Evolutionary conservation across 2,888 invertebrate species (phyloP).

Genomic region (Meloe dianella): DNA sequence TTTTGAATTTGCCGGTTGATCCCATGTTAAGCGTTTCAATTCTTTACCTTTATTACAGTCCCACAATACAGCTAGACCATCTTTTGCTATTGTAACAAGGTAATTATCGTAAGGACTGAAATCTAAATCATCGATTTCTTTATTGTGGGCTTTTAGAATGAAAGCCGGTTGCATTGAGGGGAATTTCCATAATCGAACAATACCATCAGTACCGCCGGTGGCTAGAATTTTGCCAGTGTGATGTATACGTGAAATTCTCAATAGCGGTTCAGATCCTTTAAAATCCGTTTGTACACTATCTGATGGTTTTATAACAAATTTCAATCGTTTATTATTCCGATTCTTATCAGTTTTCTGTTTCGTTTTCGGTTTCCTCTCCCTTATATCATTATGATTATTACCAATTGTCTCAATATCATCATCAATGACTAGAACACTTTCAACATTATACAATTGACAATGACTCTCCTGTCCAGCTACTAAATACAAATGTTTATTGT

Average conservation of each 20-base stretch:
- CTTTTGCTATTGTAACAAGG: constrained; percentile 86
- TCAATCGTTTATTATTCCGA: constrained; percentile 65
- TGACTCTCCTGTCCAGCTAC: constrained; percentile 93
- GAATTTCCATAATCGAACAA: constrained; percentile 86
- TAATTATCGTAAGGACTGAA: constrained; percentile 80
- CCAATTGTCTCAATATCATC: constrained; percentile 60
- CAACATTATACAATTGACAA: constrained; percentile 82
- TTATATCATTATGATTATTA: constrained; percentile 53
- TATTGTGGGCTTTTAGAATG: constrained; percentile 79
- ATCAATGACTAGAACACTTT: constrained; percentile 58
- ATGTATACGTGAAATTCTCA: constrained; percentile 78
- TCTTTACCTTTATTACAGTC: constrained; percentile 70
- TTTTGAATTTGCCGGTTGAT: constrained; percentile 75
- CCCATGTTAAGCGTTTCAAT: constrained; percentile 74
- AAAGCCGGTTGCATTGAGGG: constrained; percentile 76
- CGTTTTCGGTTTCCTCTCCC: constrained; percentile 65
- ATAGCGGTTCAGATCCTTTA: constrained; percentile 77
- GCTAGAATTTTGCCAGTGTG: constrained; percentile 80
- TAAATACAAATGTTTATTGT: constrained; percentile 77
- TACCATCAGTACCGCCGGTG: constrained; percentile 82
- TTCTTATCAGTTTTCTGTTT: constrained; percentile 63
- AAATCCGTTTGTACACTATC: constrained; percentile 89
- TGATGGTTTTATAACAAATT: constrained; percentile 76
- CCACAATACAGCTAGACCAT: constrained; percentile 86
- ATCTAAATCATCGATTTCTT: constrained; percentile 94